Evolutionary conservation across 2,113 vertebrate genomes (phyloP), one percentile per base, ranked within the genome.

Genomic region (Onychorhynchus coronatus): DNA sequence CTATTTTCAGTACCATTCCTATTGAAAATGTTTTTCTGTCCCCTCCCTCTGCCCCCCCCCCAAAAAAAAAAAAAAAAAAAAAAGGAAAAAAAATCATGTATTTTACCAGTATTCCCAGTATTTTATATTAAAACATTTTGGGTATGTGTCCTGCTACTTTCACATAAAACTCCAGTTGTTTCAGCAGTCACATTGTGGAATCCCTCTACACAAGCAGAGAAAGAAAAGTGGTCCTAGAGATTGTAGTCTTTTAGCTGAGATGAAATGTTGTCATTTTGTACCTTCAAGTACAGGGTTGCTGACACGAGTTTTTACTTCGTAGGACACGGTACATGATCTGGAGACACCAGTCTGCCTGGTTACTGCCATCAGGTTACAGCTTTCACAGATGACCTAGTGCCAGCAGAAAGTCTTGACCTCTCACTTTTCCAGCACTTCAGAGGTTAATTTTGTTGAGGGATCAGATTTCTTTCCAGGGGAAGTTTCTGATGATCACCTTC

Each of bases 401-500:
- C 75, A 68, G 94, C 96, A 50, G 81, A 83, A 63, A 44, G 95
- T 56, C 90, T 90, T 97, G 97, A 98, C 97, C 97, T 97, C 96
- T 86, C 31, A 2, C 72, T 96, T 91, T 73, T 95, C 77, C 97
- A 90, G 98, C 97, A 97, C 97, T 98, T 97, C 80, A 97, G 97
- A 97, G 98, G 98, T 98, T 98, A 98, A 98, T 98, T 98, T 95
- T 94, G 85, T 96, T 91, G 94, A 96, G 91, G 97, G 98, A 98
- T 98, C 98, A 67, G 93, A 96, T 98, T 98, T 98, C 98, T 97
- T 97, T 97, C 71, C 84, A 73, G 96, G 95, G 96, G 97, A 97
- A 94, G 96, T 96, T 95, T 97, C 96, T 87, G 96, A 97, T 95
- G 97, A 98, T 96, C 97, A 96, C 96, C 93, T 96, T 91, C 94